Base-by-base conservation (phyloP, 2,797 vertebrate genomes). In the Schizopygopsis pylzovi region DNA sequence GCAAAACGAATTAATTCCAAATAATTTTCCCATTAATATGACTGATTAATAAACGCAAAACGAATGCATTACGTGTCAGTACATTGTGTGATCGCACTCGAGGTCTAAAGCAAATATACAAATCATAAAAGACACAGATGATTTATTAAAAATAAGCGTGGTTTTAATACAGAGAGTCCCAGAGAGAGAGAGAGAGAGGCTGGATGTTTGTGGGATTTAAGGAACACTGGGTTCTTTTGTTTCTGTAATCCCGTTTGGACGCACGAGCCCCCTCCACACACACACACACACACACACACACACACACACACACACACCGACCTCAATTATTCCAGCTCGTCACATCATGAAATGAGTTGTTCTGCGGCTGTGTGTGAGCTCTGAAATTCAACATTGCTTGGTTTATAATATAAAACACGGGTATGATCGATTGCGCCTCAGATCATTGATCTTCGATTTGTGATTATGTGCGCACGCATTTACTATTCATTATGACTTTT, bases 221-320 rank as follows among this genome's bases (percentile, higher is more conserved):
- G 77, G 91, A 93, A 95, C 95, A 95, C 94, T 89, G 88, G 82
- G 87, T 52, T 90, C 94, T 94, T 95, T 95, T 95, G 93, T 88
- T 84, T 83, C 81, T 75, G 91, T 91, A 95, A 95, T 95, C 95
- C 95, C 91, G 87, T 87, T 88, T 89, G 87, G 91, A 85, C 89
- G 88, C 68, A 73, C 90, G 89, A 90, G 68, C 86, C 86, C 83
- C 67, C 84, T 43, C 20, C 81, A 75, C 83, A 10, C 45, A 10
- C 71, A 37, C 65, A 33, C 65, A 68, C 63, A 41, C 67, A 41
- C 45, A 10, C 71, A 37, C 65, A 33, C 65, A 68, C 63, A 41
- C 67, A 41, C 37, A 41, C 67, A 13, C 39, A 71, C 39, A 43
- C 68, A 76, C 73, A 54, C 73, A 56, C 75, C 79, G 88, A 77